Conservation (phyloP, 2,113 vertebrate species). For the Entomyzon cyanotis region DNA sequence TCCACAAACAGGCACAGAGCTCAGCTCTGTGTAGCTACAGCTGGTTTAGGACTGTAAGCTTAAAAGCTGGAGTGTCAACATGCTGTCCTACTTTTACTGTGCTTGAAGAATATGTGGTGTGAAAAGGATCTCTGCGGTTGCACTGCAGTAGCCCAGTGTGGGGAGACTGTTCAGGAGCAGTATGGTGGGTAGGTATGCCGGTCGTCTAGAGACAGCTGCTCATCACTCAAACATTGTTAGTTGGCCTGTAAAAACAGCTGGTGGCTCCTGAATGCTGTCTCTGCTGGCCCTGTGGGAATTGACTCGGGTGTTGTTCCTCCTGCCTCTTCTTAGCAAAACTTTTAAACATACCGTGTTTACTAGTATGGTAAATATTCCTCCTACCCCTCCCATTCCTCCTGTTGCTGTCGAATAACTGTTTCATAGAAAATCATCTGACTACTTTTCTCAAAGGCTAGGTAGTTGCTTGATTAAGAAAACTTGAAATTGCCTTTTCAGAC, state of each 20-base stretch:
- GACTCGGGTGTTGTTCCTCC: background rate
- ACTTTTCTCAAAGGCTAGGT: background rate
- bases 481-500: background rate
- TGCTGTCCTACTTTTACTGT: background rate
- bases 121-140: background rate
- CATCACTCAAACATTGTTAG: background rate
- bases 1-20: background rate
- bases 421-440: background rate
- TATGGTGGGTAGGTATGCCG: background rate
- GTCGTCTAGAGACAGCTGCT: background rate
- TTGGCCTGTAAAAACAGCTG: background rate
- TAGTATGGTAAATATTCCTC: background rate
- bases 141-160: background rate
- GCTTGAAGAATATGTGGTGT: background rate
- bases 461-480: background rate
- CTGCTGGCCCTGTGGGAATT: background rate
- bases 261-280: background rate
- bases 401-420: background rate
- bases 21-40: background rate
- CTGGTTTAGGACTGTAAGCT: background rate
- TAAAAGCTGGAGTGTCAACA: background rate
- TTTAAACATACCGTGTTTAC: background rate
- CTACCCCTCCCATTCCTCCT: background rate
- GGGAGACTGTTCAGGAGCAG: background rate
- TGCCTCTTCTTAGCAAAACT: background rate